Evolutionary conservation across 2,113 vertebrate species (phyloP).

Genomic region (Australoheros scitulus): DNA sequence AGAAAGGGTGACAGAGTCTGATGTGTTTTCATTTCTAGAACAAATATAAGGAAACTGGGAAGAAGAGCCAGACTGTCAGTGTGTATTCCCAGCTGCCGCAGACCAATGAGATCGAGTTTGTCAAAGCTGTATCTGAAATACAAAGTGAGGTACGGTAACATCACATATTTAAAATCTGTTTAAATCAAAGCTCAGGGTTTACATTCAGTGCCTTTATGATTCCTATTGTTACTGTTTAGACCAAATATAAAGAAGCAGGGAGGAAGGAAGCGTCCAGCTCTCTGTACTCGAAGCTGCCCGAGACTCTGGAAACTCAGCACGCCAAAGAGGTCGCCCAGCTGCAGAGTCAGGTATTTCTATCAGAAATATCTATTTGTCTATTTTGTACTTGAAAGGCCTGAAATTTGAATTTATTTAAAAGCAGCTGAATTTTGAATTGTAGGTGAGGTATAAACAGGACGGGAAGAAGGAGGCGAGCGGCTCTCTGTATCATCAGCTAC

Average conservation of each 20-base stretch:
- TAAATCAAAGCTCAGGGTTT: background rate
- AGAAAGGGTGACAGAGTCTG: background rate
- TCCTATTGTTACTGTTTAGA: constrained; percentile 58
- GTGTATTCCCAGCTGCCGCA: constrained; percentile 58
- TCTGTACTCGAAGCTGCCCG: constrained; percentile 87
- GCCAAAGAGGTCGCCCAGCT: constrained; percentile 55
- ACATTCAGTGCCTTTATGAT: background rate
- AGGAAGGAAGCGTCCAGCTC: constrained; percentile 79
- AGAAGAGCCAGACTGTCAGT: constrained; percentile 25
- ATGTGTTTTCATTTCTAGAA: constrained; percentile 65
- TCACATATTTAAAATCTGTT: rapidly evolving
- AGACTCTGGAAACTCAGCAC: constrained; percentile 75
- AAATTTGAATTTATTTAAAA: too few species aligned
- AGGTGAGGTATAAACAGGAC: constrained; percentile 69
- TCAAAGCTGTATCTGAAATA: constrained; percentile 48
- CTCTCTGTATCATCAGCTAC: constrained; percentile 65
- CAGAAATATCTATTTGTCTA: background rate
- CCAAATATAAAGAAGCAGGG: constrained; percentile 84
- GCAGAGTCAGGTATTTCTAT: constrained; percentile 61
- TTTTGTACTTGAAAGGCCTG: too few species aligned
- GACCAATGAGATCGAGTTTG: constrained; percentile 60
- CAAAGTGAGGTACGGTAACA: constrained; percentile 63
- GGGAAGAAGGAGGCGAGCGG: constrained; percentile 22
- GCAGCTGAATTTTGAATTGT: background rate
- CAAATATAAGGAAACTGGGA: constrained; percentile 84